Evolutionary conservation across 1,140 invertebrate species (phyloP).

Genomic region (Drosophila mayri): DNA sequence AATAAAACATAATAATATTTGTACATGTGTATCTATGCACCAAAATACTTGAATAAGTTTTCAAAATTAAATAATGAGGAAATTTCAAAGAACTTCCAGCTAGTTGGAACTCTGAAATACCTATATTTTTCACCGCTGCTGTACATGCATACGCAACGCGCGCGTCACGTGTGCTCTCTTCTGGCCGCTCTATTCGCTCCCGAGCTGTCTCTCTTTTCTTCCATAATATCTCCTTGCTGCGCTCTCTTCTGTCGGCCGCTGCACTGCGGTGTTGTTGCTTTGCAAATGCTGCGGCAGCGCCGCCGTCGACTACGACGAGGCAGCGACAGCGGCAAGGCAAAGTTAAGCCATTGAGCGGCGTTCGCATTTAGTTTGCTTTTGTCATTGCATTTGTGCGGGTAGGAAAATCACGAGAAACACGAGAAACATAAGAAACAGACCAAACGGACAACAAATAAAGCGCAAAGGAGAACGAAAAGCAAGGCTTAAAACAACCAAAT

Average conservation of each 20-base stretch:
- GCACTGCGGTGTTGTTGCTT: slow-evolving; percentile 54
- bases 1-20: neutral
- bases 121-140: slow-evolving; percentile 11
- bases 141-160: slow-evolving; percentile 40
- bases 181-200: slow-evolving; percentile 27
- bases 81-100: neutral
- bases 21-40: neutral
- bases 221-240: neutral
- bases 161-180: slow-evolving; percentile 73
- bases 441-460: slow-evolving; percentile 26
- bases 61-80: too few relatives aligned
- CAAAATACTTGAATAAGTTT: neutral
- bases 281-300: slow-evolving; percentile 49
- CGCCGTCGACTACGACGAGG: slow-evolving; percentile 31
- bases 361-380: slow-evolving; percentile 77
- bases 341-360: slow-evolving; percentile 67
- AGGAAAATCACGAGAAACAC: slow-evolving; percentile 44
- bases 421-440: slow-evolving; percentile 39
- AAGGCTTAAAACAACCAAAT: slow-evolving; percentile 22
- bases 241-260: slow-evolving; percentile 32
- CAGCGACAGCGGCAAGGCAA: slow-evolving; percentile 51
- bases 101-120: neutral
- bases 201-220: slow-evolving; percentile 9
- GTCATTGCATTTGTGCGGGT: slow-evolving; percentile 78
- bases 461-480: slow-evolving; percentile 13